Evolutionary conservation across 1,140 invertebrate genomes (phyloP), one percentile per base, ranked within the genome.

Genomic region (Nixonia krombeini): DNA sequence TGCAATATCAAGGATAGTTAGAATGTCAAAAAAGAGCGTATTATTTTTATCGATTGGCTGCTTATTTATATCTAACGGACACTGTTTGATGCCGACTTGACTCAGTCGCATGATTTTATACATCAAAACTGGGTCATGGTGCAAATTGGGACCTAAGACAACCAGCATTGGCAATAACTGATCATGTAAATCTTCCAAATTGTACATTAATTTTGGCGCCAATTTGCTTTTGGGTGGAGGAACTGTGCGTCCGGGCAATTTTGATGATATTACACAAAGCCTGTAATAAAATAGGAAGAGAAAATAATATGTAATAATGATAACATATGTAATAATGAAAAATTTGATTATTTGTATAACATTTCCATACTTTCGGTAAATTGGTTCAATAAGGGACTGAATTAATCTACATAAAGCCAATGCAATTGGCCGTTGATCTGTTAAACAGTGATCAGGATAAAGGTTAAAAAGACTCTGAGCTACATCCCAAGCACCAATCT

Each of bases 401-500:
- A 99, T 86, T 66, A 99, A 88, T 49, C 88, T 85, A 75, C 93
- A 94, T 10, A 98, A 79, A 7, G 92, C 92, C 25, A 89, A 81
- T 7, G 94, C 92, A 12, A 98, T 92, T 13, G 93, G 90, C 53
- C 89, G 87, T 74, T 95, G 90, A 59, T 93, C 91, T 0, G 93
- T 88, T 7, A 93, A 88, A 79, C 90, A 93, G 80, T 90, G 90
- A 35, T 94, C 91, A 1, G 97, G 97, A 50, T 98, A 87, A 46
- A 90, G 88, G 51, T 90, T 90, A 13, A 96, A 91, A 26, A 99
- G 86, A 41, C 88, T 87, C 47, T 91, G 86, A 5, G 94, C 95
- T 74, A 93, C 92, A 7, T 91, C 88, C 96, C 96, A 99, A 70
- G 95, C 94, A 12, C 94, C 96, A 61, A 98, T 89, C 69, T 91